phyloP scores from a whole-genome alignment of 2,797 vertebrate species.

The Enteromius anoplus region DNA sequence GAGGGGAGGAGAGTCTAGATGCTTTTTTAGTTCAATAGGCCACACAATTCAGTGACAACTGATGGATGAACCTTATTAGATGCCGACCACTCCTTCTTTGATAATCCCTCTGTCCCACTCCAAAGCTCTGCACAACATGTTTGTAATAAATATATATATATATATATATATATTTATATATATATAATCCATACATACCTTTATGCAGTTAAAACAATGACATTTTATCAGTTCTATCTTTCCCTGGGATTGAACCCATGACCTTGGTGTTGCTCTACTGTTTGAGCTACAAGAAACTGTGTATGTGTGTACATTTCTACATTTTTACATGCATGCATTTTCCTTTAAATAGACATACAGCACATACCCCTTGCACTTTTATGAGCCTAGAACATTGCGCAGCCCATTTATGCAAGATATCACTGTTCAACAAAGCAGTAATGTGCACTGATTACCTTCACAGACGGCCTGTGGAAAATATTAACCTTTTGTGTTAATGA shows the following conservation, averaged over 20 bases:
- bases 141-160: neutral
- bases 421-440: neutral
- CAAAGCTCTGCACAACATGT: neutral
- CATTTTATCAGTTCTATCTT: neutral
- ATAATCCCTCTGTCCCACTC: conserved; percentile 10
- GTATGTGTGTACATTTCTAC: neutral
- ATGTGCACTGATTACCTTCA: conserved; percentile 32
- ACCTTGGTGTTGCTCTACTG: neutral
- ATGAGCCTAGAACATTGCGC: conserved; percentile 6
- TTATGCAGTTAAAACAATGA: neutral
- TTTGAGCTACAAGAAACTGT: neutral
- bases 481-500: conserved; percentile 53
- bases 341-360: neutral
- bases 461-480: conserved; percentile 36
- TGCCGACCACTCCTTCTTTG: conserved; percentile 7
- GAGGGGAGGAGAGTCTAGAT: conserved; percentile 11
- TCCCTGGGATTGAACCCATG: neutral
- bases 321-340: neutral
- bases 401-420: conserved; percentile 15
- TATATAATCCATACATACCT: neutral
- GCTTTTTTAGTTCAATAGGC: conserved; percentile 36
- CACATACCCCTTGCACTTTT: conserved; percentile 1
- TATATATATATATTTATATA: neutral
- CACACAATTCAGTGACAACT: conserved; percentile 38
- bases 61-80: conserved; percentile 54